Conservation (phyloP, 23 tunicate species). For the Halocynthia roretzi region DNA sequence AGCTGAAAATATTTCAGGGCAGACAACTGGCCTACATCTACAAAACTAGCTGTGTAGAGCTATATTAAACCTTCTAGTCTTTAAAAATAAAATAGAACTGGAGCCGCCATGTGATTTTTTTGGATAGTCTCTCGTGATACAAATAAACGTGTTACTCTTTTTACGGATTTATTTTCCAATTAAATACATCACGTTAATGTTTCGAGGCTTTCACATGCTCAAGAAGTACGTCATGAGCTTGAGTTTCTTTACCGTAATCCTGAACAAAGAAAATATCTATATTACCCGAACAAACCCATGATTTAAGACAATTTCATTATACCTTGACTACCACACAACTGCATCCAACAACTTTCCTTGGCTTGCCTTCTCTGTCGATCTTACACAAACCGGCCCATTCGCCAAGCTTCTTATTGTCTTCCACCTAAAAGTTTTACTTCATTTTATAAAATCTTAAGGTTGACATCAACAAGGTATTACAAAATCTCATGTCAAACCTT, state of each 20-base stretch:
- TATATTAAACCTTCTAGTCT: too few relatives aligned
- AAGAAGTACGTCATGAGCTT: conserved; percentile 79
- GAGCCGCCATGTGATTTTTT: too few relatives aligned
- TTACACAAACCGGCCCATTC: conserved; percentile 99
- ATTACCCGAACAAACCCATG: background rate
- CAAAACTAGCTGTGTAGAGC: too few relatives aligned
- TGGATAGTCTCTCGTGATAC: too few relatives aligned
- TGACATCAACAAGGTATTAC: background rate
- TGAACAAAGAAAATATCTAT: conserved; percentile 7
- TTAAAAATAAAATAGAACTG: too few relatives aligned
- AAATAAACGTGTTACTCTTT: too few relatives aligned
- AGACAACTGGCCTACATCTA: too few relatives aligned
- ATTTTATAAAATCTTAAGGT: background rate
- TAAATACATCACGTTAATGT: background rate
- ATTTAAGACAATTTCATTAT: background rate
- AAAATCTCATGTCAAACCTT: conserved; percentile 31
- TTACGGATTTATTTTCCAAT: background rate
- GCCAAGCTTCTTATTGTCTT: conserved; percentile 22
- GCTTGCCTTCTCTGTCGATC: conserved; percentile 93
- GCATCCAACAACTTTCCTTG: conserved; percentile 96
- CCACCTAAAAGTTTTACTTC: conserved; percentile 2
- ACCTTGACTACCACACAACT: conserved; percentile 84
- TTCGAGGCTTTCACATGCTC: conserved; percentile 58
- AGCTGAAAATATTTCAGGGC: too few relatives aligned
- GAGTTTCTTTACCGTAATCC: conserved; percentile 90